phyloP scores from a whole-genome alignment of 2,888 invertebrate genomes.

The Mesorhabditis sp. region DNA sequence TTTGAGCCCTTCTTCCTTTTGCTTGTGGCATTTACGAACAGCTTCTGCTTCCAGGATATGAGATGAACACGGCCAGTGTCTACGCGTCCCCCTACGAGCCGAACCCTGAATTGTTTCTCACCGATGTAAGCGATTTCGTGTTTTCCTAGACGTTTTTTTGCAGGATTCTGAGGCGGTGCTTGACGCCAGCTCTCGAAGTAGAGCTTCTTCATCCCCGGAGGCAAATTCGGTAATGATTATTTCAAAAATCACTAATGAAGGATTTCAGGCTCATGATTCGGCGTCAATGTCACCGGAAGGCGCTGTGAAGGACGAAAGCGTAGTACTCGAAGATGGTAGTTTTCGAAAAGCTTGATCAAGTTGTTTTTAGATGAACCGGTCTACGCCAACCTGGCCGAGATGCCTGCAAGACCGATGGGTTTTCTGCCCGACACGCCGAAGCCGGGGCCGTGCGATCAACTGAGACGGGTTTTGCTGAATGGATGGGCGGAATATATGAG shows the following conservation, averaged over 20 bases:
- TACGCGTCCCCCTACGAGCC: conserved; percentile 3
- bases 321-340: background rate
- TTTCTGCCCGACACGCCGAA: conserved; percentile 27
- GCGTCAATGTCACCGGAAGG: background rate
- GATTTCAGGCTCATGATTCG: background rate
- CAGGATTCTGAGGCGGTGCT: no score
- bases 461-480: conserved; percentile 39
- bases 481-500: conserved; percentile 53
- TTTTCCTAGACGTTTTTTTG: no score
- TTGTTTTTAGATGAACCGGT: background rate
- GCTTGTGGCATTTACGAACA: no score
- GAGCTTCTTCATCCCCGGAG: background rate
- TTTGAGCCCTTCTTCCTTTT: no score
- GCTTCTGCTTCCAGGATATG: background rate
- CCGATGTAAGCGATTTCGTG: background rate
- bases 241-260: no score
- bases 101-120: background rate
- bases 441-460: conserved; percentile 29
- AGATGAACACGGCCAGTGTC: background rate
- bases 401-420: background rate
- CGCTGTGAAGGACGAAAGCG: no score
- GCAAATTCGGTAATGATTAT: background rate
- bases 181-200: background rate
- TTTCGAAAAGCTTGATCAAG: background rate
- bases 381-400: background rate